Conservation (phyloP, 2,797 vertebrate genomes). For the Tarsius wallacei region DNA sequence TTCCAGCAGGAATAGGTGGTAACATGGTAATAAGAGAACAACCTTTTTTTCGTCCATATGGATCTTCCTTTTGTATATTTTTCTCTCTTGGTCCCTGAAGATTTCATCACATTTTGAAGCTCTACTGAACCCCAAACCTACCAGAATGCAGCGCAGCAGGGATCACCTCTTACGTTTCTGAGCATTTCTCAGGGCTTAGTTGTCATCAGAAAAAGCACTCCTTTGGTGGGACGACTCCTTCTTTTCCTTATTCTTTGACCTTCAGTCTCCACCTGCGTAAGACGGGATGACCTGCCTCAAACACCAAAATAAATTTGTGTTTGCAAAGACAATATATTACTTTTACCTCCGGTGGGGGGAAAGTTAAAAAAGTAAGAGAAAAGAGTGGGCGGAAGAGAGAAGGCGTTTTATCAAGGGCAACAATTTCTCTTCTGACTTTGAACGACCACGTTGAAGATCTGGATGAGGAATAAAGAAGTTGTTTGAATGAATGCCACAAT, state of each 20-base stretch:
- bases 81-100: not conserved
- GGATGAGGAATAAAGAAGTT: not conserved
- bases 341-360: not conserved
- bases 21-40: not conserved
- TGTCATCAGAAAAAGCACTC: slow-evolving; percentile 61
- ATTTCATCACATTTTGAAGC: not conserved
- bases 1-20: not conserved
- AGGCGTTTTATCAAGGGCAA: not conserved
- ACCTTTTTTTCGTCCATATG: not conserved
- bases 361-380: not conserved
- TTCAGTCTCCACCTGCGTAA: slow-evolving; percentile 43
- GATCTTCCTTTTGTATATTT: not conserved
- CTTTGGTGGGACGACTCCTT: slow-evolving; percentile 57
- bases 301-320: slow-evolving; percentile 48
- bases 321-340: not conserved
- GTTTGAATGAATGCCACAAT: not conserved
- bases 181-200: slow-evolving; percentile 82
- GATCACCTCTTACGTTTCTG: slow-evolving; percentile 70
- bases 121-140: not conserved
- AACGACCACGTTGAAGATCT: not conserved
- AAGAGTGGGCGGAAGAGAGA: not conserved
- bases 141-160: not conserved
- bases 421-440: not conserved
- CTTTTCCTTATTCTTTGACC: slow-evolving; percentile 74
- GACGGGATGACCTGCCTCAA: not conserved